Evolutionary conservation across 2,888 invertebrate species (phyloP).

Genomic region (Drosophila parthenogenetica): DNA sequence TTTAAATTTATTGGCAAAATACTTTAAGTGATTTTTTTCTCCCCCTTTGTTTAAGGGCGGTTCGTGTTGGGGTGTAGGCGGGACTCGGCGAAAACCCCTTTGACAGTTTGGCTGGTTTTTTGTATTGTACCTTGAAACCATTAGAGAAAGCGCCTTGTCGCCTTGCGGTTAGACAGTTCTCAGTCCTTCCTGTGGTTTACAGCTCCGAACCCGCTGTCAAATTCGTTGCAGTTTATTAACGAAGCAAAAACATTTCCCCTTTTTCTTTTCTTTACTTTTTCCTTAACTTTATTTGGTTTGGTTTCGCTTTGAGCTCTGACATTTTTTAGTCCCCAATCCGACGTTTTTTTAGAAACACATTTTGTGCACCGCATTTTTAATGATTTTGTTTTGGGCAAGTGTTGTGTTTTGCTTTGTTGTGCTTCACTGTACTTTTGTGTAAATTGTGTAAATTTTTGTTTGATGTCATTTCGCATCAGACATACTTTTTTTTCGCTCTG

Average conservation of each 20-base stretch:
- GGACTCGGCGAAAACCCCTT: slow-evolving; percentile 53
- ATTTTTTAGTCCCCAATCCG: slow-evolving; percentile 9
- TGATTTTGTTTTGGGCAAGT: slow-evolving; percentile 61
- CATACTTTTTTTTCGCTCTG: slow-evolving; percentile 24
- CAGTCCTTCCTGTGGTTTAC: slow-evolving; percentile 62
- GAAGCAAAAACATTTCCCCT: slow-evolving; percentile 72
- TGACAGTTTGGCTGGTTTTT: slow-evolving; percentile 54
- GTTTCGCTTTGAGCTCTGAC: slow-evolving; percentile 25
- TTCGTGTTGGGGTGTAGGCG: slow-evolving; percentile 20
- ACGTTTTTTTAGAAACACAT: slow-evolving; percentile 6
- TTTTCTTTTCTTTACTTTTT: slow-evolving; percentile 53
- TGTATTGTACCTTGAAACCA: slow-evolving; percentile 42
- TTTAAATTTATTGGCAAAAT: slow-evolving; percentile 82
- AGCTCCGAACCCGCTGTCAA: slow-evolving; percentile 41
- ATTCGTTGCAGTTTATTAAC: slow-evolving; percentile 78
- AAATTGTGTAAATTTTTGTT: slow-evolving; percentile 41
- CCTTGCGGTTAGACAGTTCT: slow-evolving; percentile 68
- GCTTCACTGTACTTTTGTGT: slow-evolving; percentile 30
- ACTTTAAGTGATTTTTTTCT: slow-evolving; percentile 76
- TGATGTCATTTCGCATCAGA: slow-evolving; percentile 62
- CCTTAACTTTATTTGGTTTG: slow-evolving; percentile 27
- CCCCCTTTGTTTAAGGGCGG: slow-evolving; percentile 16
- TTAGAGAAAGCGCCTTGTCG: slow-evolving; percentile 51
- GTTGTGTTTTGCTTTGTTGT: slow-evolving; percentile 17
- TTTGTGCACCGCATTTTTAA: slow-evolving; percentile 60